These are phyloP conservation scores for Semnornis frantzii DNA, from an alignment of 2,113 vertebrate species.

Conservation along the genomic window DNA sequence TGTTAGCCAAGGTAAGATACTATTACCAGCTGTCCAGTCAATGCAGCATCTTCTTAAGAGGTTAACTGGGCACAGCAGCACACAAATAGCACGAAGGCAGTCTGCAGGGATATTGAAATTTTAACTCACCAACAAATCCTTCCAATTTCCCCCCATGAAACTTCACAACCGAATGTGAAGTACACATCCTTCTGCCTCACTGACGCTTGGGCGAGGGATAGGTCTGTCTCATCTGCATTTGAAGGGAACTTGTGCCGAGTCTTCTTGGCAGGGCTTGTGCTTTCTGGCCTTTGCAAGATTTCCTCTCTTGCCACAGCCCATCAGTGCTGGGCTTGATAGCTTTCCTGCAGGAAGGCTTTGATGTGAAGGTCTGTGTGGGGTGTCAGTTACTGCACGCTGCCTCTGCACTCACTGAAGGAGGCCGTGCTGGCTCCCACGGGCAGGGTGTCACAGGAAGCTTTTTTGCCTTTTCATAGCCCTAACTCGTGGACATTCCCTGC, in stretches of 20 bases:
- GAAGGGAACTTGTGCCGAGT: neutral
- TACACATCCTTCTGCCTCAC: neutral
- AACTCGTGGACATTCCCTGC: neutral
- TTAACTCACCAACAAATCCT: neutral
- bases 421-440: neutral
- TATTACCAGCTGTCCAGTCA: too few species aligned
- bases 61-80: neutral
- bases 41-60: neutral
- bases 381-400: neutral
- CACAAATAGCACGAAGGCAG: neutral
- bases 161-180: neutral
- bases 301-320: neutral
- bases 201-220: neutral
- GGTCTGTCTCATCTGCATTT: neutral
- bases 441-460: neutral
- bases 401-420: accelerated
- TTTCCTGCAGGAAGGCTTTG: neutral
- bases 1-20: neutral
- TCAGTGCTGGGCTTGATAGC: neutral
- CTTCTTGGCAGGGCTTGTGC: accelerated
- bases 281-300: accelerated
- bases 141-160: neutral
- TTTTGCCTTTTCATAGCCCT: neutral
- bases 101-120: neutral
- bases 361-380: neutral